Evolutionary conservation across 2,113 vertebrate species (phyloP).

Genomic region (Pavo muticus): DNA sequence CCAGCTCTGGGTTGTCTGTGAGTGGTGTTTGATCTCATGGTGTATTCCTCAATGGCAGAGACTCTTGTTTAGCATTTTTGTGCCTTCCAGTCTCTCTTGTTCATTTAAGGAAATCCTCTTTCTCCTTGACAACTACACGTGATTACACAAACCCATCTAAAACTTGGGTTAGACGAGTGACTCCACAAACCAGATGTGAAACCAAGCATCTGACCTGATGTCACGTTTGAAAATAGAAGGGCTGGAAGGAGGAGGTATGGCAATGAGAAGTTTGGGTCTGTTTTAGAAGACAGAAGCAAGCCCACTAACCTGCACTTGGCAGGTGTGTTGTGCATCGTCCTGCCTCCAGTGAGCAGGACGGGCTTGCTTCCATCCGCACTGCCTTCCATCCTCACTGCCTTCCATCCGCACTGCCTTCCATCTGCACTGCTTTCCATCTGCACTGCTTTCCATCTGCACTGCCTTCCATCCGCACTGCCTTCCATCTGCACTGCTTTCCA

Average conservation of each 20-base stretch:
- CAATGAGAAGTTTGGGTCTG: fast-evolving
- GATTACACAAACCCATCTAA: not conserved
- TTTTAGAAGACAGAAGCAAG: not conserved
- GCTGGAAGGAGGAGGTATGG: not conserved
- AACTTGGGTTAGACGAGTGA: fast-evolving
- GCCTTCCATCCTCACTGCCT: not conserved
- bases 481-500: too few species aligned
- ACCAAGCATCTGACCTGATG: not conserved
- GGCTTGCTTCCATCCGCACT: not conserved
- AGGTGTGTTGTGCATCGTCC: fast-evolving
- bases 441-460: too few species aligned
- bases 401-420: too few species aligned
- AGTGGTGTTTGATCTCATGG: not conserved
- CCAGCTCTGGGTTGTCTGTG: fast-evolving
- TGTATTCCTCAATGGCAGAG: fast-evolving
- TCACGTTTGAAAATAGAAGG: not conserved
- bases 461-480: too few species aligned
- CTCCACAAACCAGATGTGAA: not conserved
- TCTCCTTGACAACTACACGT: not conserved
- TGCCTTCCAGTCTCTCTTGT: not conserved
- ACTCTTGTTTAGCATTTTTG: not conserved
- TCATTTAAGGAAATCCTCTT: not conserved
- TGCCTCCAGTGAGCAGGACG: fast-evolving
- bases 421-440: too few species aligned
- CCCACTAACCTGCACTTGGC: too few species aligned